phyloP scores from a whole-genome alignment of 2,888 invertebrate genomes.

The Rhagophthalmus giganteus region DNA sequence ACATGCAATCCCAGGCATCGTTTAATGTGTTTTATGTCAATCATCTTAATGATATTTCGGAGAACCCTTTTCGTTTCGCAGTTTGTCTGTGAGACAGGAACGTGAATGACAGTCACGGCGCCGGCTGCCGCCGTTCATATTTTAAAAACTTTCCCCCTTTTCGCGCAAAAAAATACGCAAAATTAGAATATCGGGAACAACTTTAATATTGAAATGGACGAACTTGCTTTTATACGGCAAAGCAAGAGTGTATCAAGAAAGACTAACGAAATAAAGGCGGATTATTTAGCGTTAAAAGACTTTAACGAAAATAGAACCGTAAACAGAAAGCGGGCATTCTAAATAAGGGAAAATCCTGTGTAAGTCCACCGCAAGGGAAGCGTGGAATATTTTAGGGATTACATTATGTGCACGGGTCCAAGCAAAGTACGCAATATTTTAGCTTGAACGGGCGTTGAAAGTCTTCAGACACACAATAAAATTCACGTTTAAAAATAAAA shows the following conservation, averaged over 20 bases:
- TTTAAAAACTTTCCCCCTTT: slow-evolving; percentile 34
- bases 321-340: too few relatives aligned
- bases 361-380: neutral
- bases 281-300: too few relatives aligned
- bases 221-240: neutral
- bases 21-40: slow-evolving; percentile 55
- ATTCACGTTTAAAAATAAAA: too few relatives aligned
- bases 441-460: too few relatives aligned
- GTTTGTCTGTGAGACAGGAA: slow-evolving; percentile 43
- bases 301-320: too few relatives aligned
- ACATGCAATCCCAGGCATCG: slow-evolving; percentile 53
- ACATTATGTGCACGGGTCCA: too few relatives aligned
- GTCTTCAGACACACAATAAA: too few relatives aligned
- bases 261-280: too few relatives aligned
- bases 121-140: slow-evolving; percentile 42
- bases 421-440: too few relatives aligned
- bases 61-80: slow-evolving; percentile 49
- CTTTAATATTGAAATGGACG: neutral
- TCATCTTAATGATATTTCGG: slow-evolving; percentile 55
- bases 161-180: slow-evolving; percentile 11
- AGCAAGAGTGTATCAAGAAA: neutral
- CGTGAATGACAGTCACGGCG: slow-evolving; percentile 40
- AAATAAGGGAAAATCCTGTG: neutral
- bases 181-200: slow-evolving; percentile 9
- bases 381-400: neutral